Evolutionary conservation across 2,113 vertebrate species (phyloP), one percentile per base, ranked within the genome.

Genomic region (Gymnocephalus cernua): DNA sequence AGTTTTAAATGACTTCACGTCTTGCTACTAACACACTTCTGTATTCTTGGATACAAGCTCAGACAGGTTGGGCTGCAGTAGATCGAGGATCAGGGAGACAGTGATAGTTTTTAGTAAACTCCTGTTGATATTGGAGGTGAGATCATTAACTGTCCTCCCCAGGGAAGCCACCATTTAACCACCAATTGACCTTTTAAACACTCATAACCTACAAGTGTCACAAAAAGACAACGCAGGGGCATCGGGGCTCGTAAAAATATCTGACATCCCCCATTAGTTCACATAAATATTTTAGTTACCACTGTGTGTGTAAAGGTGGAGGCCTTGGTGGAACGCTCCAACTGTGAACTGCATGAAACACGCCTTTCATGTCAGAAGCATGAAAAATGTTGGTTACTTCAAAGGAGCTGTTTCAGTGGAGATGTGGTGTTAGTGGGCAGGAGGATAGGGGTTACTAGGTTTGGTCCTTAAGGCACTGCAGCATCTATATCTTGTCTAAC

Each of bases 211-310:
- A 19, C 53, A 71, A 44, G 54, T 84, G 64, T 86, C 62, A 66
- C 21, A 73, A 38, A 74, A 81, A 77, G 61, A 71, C 64, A 76
- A 79, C 23, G 38, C 19, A 6, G 73, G 73, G 41, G 25, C 23
- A 2, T 16, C 8, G 2, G 59, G 44, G 41, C 64, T 77, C 7
- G 19, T 81, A 69, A 89, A 89, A 78, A 64, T 32, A 67, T 65
- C 69, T 63, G 66, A 58, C 65, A 67, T 44, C 67, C 9, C 76
- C 54, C 67, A 48, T 75, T 68, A 74, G 68, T 70, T 78, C 63
- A 57, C 63, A 75, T 87, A 51, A 89, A 87, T 86, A 83, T 84
- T 84, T 91, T 47, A 83, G 83, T 59, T 85, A 23, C 50, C 74
- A 6, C 45, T 83, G 66, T 25, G 75, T 64, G 44, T 74, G 64